These are phyloP conservation scores for Petrolisthes cinctipes DNA, from an alignment of 2,888 invertebrate genomes.

Conservation along the genomic window DNA sequence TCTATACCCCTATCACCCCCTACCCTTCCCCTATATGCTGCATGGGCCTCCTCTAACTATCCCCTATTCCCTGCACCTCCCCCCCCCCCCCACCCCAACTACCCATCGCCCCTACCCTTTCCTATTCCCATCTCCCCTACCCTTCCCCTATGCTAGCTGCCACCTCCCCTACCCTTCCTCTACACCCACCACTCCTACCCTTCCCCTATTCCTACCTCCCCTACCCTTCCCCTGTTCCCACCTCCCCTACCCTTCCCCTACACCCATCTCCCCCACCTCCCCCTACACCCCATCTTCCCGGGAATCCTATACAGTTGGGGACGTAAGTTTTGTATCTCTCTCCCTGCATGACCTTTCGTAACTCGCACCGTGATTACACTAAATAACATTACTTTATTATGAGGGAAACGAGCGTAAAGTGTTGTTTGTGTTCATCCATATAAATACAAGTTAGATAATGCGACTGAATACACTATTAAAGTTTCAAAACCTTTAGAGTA, in stretches of 20 bases:
- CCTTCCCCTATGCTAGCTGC: background rate
- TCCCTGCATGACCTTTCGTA: too few species aligned
- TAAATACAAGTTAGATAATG: too few species aligned
- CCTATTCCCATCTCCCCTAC: background rate
- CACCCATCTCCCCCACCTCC: background rate
- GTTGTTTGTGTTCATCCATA: too few species aligned
- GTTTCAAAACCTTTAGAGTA: too few species aligned
- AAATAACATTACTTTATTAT: too few species aligned
- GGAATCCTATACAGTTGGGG: too few species aligned
- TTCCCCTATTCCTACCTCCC: background rate
- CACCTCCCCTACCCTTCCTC: background rate
- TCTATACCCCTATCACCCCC: slow-evolving; percentile 9
- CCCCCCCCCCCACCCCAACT: background rate
- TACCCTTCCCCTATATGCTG: background rate
- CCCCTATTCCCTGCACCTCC: background rate
- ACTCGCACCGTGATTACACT: too few species aligned
- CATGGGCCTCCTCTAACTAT: background rate
- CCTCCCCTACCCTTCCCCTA: background rate
- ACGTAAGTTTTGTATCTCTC: too few species aligned
- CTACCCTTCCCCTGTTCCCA: background rate
- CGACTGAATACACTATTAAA: too few species aligned
- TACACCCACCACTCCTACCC: background rate
- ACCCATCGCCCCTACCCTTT: background rate
- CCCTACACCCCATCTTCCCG: background rate
- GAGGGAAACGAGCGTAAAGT: too few species aligned